Evolutionary conservation across 2,888 invertebrate genomes (phyloP).

Genomic region (Oligia fasciuncula): DNA sequence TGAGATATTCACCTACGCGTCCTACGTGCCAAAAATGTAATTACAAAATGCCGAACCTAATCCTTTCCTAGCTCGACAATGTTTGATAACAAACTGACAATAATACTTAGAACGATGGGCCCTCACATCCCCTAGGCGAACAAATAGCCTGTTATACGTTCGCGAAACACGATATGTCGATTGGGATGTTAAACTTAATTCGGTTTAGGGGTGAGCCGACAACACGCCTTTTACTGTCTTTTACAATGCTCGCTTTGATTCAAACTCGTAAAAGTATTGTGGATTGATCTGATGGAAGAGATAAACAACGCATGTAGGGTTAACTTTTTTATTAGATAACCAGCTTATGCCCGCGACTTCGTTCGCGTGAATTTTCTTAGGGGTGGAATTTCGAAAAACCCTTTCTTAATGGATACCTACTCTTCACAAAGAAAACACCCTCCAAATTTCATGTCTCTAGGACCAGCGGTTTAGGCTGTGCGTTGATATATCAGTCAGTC

Average conservation of each 20-base stretch:
- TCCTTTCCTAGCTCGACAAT: slow-evolving; percentile 31
- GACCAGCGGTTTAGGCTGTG: no score
- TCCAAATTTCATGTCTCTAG: no score
- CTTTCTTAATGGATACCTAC: no score
- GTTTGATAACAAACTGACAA: slow-evolving; percentile 70
- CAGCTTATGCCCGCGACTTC: no score
- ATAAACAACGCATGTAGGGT: slow-evolving; percentile 24
- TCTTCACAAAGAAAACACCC: no score
- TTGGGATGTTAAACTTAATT: slow-evolving; percentile 89
- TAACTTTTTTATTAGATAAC: slow-evolving; percentile 40
- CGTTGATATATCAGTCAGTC: no score
- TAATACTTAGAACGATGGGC: slow-evolving; percentile 75
- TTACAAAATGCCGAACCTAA: slow-evolving; percentile 25
- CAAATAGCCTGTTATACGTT: slow-evolving; percentile 84
- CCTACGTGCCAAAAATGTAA: neutral
- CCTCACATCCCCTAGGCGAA: slow-evolving; percentile 73
- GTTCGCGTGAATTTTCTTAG: no score
- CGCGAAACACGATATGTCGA: slow-evolving; percentile 86
- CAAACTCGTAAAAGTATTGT: slow-evolving; percentile 63
- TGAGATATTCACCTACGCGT: no score
- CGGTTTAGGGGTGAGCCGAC: slow-evolving; percentile 82
- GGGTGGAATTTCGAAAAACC: no score
- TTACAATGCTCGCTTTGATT: slow-evolving; percentile 83
- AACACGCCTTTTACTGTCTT: slow-evolving; percentile 84
- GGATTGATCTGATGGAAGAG: slow-evolving; percentile 39